Base-by-base conservation (phyloP, 2,888 invertebrate species). In the Agrilus cyanescens region DNA sequence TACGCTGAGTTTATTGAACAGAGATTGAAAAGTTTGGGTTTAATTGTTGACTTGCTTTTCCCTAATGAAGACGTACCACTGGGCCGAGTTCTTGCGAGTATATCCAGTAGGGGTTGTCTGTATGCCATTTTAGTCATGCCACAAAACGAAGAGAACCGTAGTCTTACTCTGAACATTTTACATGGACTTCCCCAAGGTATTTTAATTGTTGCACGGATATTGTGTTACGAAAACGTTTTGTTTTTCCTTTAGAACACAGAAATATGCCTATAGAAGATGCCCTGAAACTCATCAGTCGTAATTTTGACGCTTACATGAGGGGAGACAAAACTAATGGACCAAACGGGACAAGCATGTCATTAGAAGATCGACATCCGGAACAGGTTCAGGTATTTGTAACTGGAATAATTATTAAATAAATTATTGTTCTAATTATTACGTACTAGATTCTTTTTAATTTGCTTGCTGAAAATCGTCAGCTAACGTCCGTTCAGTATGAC, bases 251-350 rank as follows among this genome's bases (percentile, higher is more conserved):
- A 82, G 95, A 94, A 61, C 95, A 95, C 67, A 80, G 95, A 53
- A 94, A 95, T 68, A 95, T 95, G 90, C 93, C 93, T 0, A 62
- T 93, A 32, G 93, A 95, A 43, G 93, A 94, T 66, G 90, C 94
- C 0, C 69, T 94, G 45, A 75, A 76, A 50, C 70, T 94, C 48
- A 72, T 95, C 25, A 75, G 78, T 7, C 75, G 82, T 1, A 85
- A 88, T 56, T 82, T 80, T 57, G 73, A 74, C 18, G 70, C 63
- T 53, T 80, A 79, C 57, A 71, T 74, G 63, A 66, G 72, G 43
- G 72, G 72, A 14, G 68, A 71, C 44, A 63, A 62, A 40, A 46
- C 51, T 25, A 52, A 53, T 29, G 59, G 55, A 41, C 46, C 49
- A 14, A 46, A 56, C 5, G 53, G 56, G 14, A 57, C 57, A 7